Evolutionary conservation across 92 coral and sea anemone genomes (phyloP), one percentile per base, ranked within the genome.

Genomic region (Desmophyllum pertusum): DNA sequence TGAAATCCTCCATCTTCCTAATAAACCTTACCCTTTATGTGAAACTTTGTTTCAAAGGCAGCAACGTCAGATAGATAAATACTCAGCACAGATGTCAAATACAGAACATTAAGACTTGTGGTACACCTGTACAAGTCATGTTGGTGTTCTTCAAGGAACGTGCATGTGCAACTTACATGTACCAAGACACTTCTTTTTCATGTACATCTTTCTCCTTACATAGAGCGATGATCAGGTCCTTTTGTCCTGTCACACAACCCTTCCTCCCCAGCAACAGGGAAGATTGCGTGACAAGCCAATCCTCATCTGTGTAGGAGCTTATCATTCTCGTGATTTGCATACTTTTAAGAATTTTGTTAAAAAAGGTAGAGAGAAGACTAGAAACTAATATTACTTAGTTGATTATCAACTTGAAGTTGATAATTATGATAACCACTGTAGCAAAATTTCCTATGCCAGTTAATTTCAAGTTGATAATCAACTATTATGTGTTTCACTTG

Each of bases 21-120:
- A 39, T 29, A 82, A 82, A 71, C 48, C 40, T 73, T 57, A 71
- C 61, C 14, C 72, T 50, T 14, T 41, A 11, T 27, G 30, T 19
- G 39, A 71, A 41, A 78, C 29, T 67, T 21, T 38, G 21, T 72
- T 25, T 72, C 9, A 38, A 43, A 30, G 9, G 27, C 37, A 0
- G 33, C 35, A 41, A 15, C 36, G 10, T 72, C 53, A 43, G 77
- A 41, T n/a, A 72, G 77, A 23, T 14, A 43, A 43, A 45, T n/a
- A 11, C 31, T 2, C 55, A 42, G 50, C 42, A 17, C 71, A 15
- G 42, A 35, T 71, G 52, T 40, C 36, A 43, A 72, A 27, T 25
- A 11, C 50, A 71, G 29, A 36, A 71, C 70, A 17, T 65, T 31
- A 53, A 21, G 23, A 53, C 35, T 27, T 11, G 10, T 66, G 40